These are phyloP conservation scores for Meta bourneti DNA, from an alignment of 2,888 invertebrate genomes.

Conservation along the genomic window DNA sequence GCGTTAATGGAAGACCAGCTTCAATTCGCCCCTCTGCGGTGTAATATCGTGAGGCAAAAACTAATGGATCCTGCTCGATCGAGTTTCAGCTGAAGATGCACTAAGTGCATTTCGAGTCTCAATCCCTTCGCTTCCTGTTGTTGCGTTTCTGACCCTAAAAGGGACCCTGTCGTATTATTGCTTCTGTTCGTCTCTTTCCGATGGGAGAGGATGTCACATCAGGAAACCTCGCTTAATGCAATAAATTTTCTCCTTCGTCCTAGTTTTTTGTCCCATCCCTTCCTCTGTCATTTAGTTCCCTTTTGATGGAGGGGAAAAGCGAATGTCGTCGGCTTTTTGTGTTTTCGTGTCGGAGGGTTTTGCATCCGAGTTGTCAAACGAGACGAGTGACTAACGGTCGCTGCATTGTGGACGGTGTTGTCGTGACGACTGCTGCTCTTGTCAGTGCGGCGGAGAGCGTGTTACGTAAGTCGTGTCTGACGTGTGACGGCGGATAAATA, in stretches of 20 bases:
- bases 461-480: not conserved
- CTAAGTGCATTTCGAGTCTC: conserved; percentile 25
- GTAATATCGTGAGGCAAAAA: not conserved
- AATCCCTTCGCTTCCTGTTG: conserved; percentile 24
- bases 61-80: conserved; percentile 26
- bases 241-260: conserved; percentile 21
- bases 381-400: not conserved
- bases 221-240: not conserved
- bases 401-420: not conserved
- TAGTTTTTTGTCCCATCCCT: not conserved
- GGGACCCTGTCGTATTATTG: conserved; percentile 24
- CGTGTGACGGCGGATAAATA: not conserved
- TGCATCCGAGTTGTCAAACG: too few relatives aligned
- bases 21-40: not conserved
- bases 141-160: conserved; percentile 44
- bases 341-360: not conserved
- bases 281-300: not conserved
- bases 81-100: conserved; percentile 1
- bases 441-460: not conserved
- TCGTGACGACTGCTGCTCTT: not conserved
- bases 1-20: conserved; percentile 24
- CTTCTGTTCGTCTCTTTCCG: not conserved
- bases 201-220: not conserved
- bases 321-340: not conserved
- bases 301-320: too few relatives aligned